Base-by-base conservation (phyloP, 2,113 vertebrate genomes). In the Egretta garzetta region DNA sequence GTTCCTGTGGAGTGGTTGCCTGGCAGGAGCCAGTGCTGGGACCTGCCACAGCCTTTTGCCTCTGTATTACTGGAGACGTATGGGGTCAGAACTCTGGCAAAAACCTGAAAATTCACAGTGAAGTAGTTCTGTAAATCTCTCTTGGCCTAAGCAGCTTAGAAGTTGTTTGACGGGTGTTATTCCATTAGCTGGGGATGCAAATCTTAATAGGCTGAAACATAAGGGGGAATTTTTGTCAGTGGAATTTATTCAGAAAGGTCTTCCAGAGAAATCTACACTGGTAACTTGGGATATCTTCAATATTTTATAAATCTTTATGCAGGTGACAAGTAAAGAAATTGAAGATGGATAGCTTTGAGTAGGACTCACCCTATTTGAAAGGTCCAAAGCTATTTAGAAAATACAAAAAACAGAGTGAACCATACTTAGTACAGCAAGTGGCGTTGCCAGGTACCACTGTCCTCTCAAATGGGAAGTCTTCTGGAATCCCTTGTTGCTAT, bases 401-500 rank as follows among this genome's bases (percentile, higher is more conserved):
- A 93, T 7, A 80, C 15, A 94, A 76, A 93, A 80, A 16, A 0
- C 9, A 80, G 20, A 76, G 28, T 30, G 63, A 93, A 71, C 71
- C 84, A 32, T 83, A 90, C 90, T 94, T 88, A 93, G 81, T 83
- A 80, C 58, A 88, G 77, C 53, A 80, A 90, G 47, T 22, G 2
- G 66, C 5, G 33, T 96, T 92, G 95, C 94, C 97, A 96, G 89
- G 93, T 95, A 91, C 84, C 70, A 87, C 70, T 96, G 95, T 96
- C 96, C 95, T 90, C 77, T 91, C 93, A 91, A 56, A 94, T 73
- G 66, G 94, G 91, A 94, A 96, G 81, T 96, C 91, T 96, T 96
- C 91, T 94, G 91, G 97, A 96, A 96, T 96, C 86, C 91, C 81
- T 96, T n/a, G 94, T 97, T 97, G 96, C 97, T 97, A 97, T 96